phyloP scores from a whole-genome alignment of 37 sponge, comb jelly and placozoan genomes.

The Cladorhizidae sp. region DNA sequence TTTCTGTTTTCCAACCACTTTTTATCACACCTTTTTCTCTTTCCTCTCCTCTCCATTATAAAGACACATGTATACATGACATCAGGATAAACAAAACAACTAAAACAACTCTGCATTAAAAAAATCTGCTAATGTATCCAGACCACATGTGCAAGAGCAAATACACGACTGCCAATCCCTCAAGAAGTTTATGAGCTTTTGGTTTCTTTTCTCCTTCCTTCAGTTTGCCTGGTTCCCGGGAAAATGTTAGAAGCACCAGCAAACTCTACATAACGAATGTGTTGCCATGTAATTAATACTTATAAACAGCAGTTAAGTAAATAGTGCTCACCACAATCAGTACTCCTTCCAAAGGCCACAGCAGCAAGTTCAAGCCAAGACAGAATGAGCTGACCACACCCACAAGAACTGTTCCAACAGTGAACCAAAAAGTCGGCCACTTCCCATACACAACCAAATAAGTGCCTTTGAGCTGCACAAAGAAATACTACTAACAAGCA shows the following conservation, averaged over 20 bases:
- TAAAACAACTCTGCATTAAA: constrained; percentile 8
- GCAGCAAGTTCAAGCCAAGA: constrained; percentile 37
- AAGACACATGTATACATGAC: no score
- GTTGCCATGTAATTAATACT: not conserved
- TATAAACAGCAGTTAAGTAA: no score
- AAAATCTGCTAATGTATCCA: constrained; percentile 40
- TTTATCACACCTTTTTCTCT: no score
- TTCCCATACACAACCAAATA: constrained; percentile 82
- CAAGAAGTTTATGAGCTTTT: constrained; percentile 78
- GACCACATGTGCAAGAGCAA: constrained; percentile 75
- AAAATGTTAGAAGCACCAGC: constrained; percentile 41
- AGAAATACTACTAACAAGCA: not conserved
- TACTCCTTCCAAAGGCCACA: constrained; percentile 71
- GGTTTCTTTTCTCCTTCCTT: constrained; percentile 17
- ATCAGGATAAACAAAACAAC: no score
- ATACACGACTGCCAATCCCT: constrained; percentile 63
- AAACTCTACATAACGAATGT: constrained; percentile 65
- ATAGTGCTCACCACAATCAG: constrained; percentile 58
- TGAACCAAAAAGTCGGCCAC: constrained; percentile 57
- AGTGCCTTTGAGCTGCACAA: constrained; percentile 74
- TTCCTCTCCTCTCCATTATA: no score
- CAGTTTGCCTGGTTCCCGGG: not conserved
- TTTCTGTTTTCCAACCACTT: no score
- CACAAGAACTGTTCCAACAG: constrained; percentile 27
- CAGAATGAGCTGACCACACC: constrained; percentile 62